Percentiles rank a stretch among this genome's conserved stretches.
Evolutionary conservation across 2,797 vertebrate genomes (phyloP).

Genomic region (Atherinosoma microstoma): DNA sequence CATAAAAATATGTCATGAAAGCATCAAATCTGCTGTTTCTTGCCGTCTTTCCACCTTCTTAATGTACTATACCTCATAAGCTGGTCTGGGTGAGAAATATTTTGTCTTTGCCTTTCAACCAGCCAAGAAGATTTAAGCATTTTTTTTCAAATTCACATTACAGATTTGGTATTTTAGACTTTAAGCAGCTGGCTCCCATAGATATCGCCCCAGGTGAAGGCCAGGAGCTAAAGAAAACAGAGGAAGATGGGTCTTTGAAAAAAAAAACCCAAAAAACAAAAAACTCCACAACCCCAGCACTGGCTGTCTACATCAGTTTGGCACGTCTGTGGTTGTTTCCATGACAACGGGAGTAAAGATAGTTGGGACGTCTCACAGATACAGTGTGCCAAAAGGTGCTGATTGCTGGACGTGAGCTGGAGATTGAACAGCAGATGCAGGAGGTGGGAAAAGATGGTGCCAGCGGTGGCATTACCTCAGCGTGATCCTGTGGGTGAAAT

Average conservation of each 20-base stretch:
- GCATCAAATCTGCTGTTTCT: too few relatives aligned
- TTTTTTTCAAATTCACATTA: slow-evolving; percentile 64
- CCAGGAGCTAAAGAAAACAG: slow-evolving; percentile 4
- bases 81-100: not conserved
- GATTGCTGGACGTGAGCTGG: slow-evolving; percentile 60
- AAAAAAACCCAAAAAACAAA: slow-evolving; percentile 16
- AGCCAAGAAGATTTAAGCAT: slow-evolving; percentile 9
- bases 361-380: slow-evolving; percentile 68
- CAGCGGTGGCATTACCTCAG: slow-evolving; percentile 20
- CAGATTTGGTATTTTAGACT: slow-evolving; percentile 62
- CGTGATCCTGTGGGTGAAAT: slow-evolving; percentile 27
- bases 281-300: slow-evolving; percentile 37
- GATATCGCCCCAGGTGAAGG: not conserved
- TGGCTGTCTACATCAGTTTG: slow-evolving; percentile 77
- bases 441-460: slow-evolving; percentile 34
- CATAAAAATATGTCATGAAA: too few relatives aligned
- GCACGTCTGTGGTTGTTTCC: slow-evolving; percentile 79
- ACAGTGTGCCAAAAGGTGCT: slow-evolving; percentile 31
- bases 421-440: slow-evolving; percentile 38
- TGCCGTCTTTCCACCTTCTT: too few relatives aligned
- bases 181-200: slow-evolving; percentile 39
- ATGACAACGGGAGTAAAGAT: slow-evolving; percentile 78
- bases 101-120: slow-evolving; percentile 7
- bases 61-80: not conserved
- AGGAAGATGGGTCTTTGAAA: slow-evolving; percentile 32